Percentiles rank a stretch among this genome's conserved stretches.
Evolutionary conservation across 2,888 invertebrate species (phyloP).

Genomic region (Cheilosia soror): DNA sequence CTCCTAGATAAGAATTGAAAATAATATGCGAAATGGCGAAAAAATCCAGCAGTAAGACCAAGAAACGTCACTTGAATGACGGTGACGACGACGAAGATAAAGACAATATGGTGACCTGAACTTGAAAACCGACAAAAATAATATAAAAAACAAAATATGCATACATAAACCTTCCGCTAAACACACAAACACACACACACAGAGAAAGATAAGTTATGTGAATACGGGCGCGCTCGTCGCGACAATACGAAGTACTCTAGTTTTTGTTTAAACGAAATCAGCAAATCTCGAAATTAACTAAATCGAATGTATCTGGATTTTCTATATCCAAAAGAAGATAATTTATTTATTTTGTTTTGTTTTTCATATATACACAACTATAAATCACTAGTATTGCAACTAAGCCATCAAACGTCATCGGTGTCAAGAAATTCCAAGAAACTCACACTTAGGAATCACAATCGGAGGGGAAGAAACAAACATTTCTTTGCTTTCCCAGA

Average conservation of each 20-base stretch:
- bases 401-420: slow-evolving; percentile 34
- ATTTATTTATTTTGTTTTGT: slow-evolving; percentile 37
- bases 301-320: slow-evolving; percentile 52
- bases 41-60: slow-evolving; percentile 65
- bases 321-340: slow-evolving; percentile 19
- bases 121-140: slow-evolving; percentile 18
- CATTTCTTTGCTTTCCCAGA: slow-evolving; percentile 49
- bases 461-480: background rate
- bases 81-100: slow-evolving; percentile 69
- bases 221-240: slow-evolving; percentile 36
- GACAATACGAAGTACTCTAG: slow-evolving; percentile 34
- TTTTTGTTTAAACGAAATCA: slow-evolving; percentile 39
- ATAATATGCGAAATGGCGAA: slow-evolving; percentile 73
- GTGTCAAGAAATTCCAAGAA: slow-evolving; percentile 22
- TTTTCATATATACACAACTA: slow-evolving; percentile 15
- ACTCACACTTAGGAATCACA: background rate
- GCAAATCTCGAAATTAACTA: slow-evolving; percentile 63
- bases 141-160: slow-evolving; percentile 28
- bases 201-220: slow-evolving; percentile 51
- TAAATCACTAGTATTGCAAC: slow-evolving; percentile 2
- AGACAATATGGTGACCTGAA: slow-evolving; percentile 70
- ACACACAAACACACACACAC: slow-evolving; percentile 2
- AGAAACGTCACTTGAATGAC: slow-evolving; percentile 67
- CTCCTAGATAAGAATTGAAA: slow-evolving; percentile 44
- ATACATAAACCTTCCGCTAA: slow-evolving; percentile 23